Evolutionary conservation across 2,797 vertebrate genomes (phyloP).

Genomic region (Odontamblyopus lacepedii): DNA sequence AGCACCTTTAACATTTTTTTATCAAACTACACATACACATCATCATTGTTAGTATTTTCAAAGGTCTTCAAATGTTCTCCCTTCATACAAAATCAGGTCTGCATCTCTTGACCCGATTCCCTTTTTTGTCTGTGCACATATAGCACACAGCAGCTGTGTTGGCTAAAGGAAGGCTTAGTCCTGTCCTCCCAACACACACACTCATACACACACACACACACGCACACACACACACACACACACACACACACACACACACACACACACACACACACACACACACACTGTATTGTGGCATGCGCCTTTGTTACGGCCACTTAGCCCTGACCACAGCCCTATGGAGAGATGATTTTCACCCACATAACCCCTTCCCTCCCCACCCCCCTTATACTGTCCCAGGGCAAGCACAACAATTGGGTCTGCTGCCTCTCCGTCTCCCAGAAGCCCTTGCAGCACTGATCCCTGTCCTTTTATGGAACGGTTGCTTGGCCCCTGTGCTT

Average conservation of each 20-base stretch:
- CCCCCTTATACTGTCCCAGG: slow-evolving; percentile 40
- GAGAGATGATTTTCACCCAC: slow-evolving; percentile 22
- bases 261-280: slow-evolving; percentile 13
- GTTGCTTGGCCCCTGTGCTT: slow-evolving; percentile 23
- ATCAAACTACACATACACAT: too few relatives aligned
- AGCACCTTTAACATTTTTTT: too few relatives aligned
- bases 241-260: slow-evolving; percentile 4
- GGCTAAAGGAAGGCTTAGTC: slow-evolving; percentile 41
- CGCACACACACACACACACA: slow-evolving; percentile 13
- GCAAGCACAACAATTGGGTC: slow-evolving; percentile 64
- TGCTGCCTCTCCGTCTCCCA: slow-evolving; percentile 39
- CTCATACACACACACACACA: too few relatives aligned
- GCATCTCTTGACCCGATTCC: too few relatives aligned
- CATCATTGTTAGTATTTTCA: background rate
- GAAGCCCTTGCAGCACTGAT: slow-evolving; percentile 43
- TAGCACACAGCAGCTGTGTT: slow-evolving; percentile 1
- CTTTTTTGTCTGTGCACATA: background rate
- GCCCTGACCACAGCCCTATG: slow-evolving; percentile 25
- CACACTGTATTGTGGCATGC: slow-evolving; percentile 45
- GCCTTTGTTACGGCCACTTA: slow-evolving; percentile 54
- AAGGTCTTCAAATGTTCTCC: background rate
- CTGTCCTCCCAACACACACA: slow-evolving; percentile 8
- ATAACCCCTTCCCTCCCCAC: background rate
- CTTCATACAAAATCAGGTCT: background rate
- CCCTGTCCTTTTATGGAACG: slow-evolving; percentile 61